Evolutionary conservation across 2,113 vertebrate genomes (phyloP), one percentile per base, ranked within the genome.

Genomic region (Aptenodytes patagonicus): DNA sequence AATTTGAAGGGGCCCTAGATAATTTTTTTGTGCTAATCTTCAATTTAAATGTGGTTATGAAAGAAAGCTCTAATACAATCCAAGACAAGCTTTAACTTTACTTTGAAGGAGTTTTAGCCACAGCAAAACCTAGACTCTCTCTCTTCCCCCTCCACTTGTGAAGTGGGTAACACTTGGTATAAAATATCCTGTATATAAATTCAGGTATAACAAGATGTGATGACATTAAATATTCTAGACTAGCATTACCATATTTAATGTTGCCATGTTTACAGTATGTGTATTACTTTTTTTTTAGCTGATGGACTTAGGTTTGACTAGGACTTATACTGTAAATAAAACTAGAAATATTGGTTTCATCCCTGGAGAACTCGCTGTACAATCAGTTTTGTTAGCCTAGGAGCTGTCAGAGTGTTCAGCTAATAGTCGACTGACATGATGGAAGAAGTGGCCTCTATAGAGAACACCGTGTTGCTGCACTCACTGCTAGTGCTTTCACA

Each of bases 51-150:
- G 75, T 57, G 94, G 97, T 97, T 94, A 80, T 93, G 96, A 97
- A 97, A 96, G 93, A 84, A 97, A 97, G 96, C 49, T 83, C 96
- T 94, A 49, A 98, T 89, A 88, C 97, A 97, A 97, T 98, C 97
- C 97, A 97, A 98, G 98, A 98, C 98, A 98, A 98, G 98, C 98
- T 98, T 98, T 98, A 98, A 98, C 98, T 98, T 98, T 98, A 98
- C 98, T 98, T 98, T 96, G 95, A 98, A 97, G 97, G 96, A 97
- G 91, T 97, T 98, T 93, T 96, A 98, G 96, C 95, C 91, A 97
- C 97, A 97, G 96, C 95, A 97, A 97, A 98, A 96, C 91, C 57
- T 95, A 97, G 89, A 88, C 93, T 78, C 55, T 89, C 89, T 64
- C 76, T 92, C 96, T 87, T 66, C 80, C 52, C 60, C 87, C 94